Base-by-base conservation (phyloP, 2,797 vertebrate species). In the Rhinophrynus dorsalis region DNA sequence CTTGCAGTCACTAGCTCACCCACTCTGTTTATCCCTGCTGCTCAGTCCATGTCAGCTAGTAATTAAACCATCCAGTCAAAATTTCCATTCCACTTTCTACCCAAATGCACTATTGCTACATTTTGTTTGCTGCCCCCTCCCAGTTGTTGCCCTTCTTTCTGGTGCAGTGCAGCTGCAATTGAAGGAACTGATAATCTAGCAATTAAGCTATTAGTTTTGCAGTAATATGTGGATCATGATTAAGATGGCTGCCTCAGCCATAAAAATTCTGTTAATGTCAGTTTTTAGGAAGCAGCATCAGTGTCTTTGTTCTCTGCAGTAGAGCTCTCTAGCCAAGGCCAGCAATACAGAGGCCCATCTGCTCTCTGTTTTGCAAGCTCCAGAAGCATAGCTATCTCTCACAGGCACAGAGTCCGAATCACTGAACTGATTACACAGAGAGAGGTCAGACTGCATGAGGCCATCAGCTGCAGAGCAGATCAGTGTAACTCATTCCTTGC, bases 321-420 rank as follows among this genome's bases (percentile, higher is more conserved):
- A 60, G 54, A 67, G 68, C 52, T 35, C 62, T 52, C 52, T 58
- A 30, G 62, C 70, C 70, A 73, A 66, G 56, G 55, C 55, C 56
- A 18, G 33, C 70, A 57, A 60, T 60, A 59, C 70, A 66, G 70
- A 47, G 62, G 70, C 62, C 70, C 70, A 73, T 73, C 70, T 73
- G 70, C 62, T 66, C 45, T 59, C 23, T 66, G 58, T 59, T 73
- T 64, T 57, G 45, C 64, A 73, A 40, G 45, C 62, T 66, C 62
- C 54, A 18, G 61, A 54, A 73, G 69, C 54, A 66, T 51, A 62
- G 35, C 67, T 45, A 45, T 73, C 40, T 66, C 61, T 72, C 50
- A 40, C 60, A 20, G 35, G 38, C 61, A 7, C 47, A 73, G 44
- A 73, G 62, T 73, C 62, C 55, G 55, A 66, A 60, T 73, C 70